These are phyloP conservation scores for Homalodisca vitripennis DNA, from an alignment of 1,140 invertebrate species.

Conservation along the genomic window DNA sequence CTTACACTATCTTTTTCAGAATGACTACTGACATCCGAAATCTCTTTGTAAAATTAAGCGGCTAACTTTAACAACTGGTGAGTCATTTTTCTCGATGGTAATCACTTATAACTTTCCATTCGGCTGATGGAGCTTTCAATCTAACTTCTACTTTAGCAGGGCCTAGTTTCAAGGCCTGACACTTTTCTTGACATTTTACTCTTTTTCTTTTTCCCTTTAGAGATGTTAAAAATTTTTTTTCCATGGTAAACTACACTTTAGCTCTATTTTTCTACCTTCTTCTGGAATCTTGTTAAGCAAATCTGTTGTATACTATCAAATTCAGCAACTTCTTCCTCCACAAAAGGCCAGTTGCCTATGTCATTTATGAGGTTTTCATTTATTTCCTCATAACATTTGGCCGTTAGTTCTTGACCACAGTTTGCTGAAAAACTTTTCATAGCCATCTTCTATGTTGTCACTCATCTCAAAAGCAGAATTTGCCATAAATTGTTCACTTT, in stretches of 20 bases:
- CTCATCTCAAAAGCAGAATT: no score
- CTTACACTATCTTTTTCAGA: conserved; percentile 28
- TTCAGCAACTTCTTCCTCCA: conserved; percentile 21
- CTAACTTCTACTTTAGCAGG: conserved; percentile 23
- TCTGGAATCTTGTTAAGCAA: conserved; percentile 10
- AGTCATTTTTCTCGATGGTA: conserved; percentile 7
- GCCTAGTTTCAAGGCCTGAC: conserved; percentile 18
- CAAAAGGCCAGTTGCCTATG: conserved; percentile 23
- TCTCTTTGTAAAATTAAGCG: conserved; percentile 20
- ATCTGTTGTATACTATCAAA: conserved; percentile 8
- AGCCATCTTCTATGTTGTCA: not conserved
- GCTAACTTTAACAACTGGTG: conserved; percentile 21
- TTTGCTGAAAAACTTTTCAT: not conserved
- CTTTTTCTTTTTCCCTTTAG: conserved; percentile 18
- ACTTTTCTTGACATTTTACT: not conserved
- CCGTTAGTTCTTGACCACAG: not conserved
- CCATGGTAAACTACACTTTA: conserved; percentile 26
- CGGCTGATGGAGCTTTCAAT: conserved; percentile 6
- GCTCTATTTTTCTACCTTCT: conserved; percentile 16
- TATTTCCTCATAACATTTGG: conserved; percentile 21
- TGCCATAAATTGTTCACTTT: not conserved
- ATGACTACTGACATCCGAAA: conserved; percentile 1
- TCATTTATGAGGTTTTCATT: conserved; percentile 26
- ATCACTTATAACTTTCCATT: conserved; percentile 23
- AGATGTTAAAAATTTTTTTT: conserved; percentile 21